Evolutionary conservation across 2,113 vertebrate genomes (phyloP).

Genomic region (Ptychochromis oligacanthus): DNA sequence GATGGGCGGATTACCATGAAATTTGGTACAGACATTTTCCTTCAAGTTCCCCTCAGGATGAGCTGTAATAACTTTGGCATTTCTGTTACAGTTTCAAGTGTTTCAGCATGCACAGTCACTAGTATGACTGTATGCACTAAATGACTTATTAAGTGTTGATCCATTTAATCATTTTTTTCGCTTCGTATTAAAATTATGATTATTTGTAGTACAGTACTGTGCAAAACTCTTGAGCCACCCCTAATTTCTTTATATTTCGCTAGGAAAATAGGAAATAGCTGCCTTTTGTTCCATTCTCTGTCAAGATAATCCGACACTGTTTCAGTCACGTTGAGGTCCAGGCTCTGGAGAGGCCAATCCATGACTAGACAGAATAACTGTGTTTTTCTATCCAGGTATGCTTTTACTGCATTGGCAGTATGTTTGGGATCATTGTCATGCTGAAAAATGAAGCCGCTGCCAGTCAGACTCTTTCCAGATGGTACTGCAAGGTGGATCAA

Average conservation of each 20-base stretch:
- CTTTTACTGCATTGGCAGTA: not conserved
- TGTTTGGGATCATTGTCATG: not conserved
- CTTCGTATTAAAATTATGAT: not conserved
- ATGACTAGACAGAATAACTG: too few species aligned
- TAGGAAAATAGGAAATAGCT: not conserved
- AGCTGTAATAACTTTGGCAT: conserved; percentile 3
- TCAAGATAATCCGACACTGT: not conserved
- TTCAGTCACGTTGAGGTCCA: not conserved
- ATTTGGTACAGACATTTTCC: not conserved
- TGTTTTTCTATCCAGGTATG: not conserved
- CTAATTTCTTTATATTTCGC: not conserved
- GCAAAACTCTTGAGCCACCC: not conserved
- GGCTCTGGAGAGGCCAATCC: not conserved
- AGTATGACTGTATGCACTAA: not conserved
- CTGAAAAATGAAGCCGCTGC: not conserved
- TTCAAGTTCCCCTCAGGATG: not conserved
- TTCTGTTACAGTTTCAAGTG: not conserved
- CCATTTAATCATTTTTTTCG: not conserved
- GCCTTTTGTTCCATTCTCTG: not conserved
- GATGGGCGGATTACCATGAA: conserved; percentile 8
- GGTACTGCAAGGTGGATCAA: not conserved
- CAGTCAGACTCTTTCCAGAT: not conserved
- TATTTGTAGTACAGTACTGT: not conserved
- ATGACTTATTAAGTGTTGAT: not conserved
- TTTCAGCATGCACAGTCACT: not conserved